Evolutionary conservation across 1,140 invertebrate species (phyloP), one percentile per base, ranked within the genome.

Genomic region (Pseudomyrmex dendroicus): DNA sequence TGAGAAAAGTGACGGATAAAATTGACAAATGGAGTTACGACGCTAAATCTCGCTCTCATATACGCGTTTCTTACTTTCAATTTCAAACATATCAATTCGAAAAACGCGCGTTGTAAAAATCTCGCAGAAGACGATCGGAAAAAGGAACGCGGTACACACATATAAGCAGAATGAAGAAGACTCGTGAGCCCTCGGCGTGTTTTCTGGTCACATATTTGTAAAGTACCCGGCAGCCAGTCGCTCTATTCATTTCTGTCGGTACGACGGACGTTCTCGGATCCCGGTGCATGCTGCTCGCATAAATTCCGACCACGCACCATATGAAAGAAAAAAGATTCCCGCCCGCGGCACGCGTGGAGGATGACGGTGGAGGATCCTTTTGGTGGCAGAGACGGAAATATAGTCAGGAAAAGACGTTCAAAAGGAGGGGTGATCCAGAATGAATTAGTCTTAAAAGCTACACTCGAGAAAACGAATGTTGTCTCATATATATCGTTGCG

Each of bases 171-270:
- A 62, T 63, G 46, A 52, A 59, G 61, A 68, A 64, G 72, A 35
- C 35, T 35, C n/a, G 62, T 67, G 86, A 73, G 68, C 84, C 82
- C 73, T 86, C 74, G 84, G 83, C 91, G 89, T 92, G 89, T 92
- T 92, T 92, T 92, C 92, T 89, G 88, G 92, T 92, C 92, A 92
- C 92, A 92, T 92, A 92, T 92, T 91, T 91, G 91, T 91, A 92
- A 92, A 92, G 90, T 92, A 92, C 87, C 91, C 86, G 59, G 84
- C 86, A 86, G 87, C 82, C 85, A 74, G 88, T 68, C 80, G 89
- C 86, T 91, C 91, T 91, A 92, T 92, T 92, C 91, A 92, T 92
- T 92, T 88, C 87, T 91, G 91, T 90, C 89, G 72, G 78, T 74
- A 87, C 64, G 52, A 70, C 83, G 85, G 84, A 85, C 83, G 83